Percentiles rank a stretch among this genome's conserved stretches.
Evolutionary conservation across 1,140 invertebrate species (phyloP).

Genomic region (Drosophila oshimai): DNA sequence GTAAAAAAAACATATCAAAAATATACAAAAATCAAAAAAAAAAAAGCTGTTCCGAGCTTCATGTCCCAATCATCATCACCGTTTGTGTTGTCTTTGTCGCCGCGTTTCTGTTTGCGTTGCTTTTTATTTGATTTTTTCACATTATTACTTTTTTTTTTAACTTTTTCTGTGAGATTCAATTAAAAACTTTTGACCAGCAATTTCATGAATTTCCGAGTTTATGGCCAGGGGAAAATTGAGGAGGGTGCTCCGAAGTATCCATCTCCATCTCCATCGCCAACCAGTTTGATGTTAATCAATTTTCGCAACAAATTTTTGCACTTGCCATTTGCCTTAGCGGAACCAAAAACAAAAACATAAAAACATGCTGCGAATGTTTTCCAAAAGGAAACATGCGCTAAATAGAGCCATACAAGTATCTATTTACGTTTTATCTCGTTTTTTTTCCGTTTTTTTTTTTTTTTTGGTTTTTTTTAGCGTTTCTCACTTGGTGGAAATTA

Average conservation of each 20-base stretch:
- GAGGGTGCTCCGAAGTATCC: background rate
- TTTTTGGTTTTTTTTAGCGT: constrained; percentile 19
- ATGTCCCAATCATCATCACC: constrained; percentile 46
- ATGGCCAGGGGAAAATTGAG: background rate
- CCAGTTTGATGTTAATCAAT: constrained; percentile 79
- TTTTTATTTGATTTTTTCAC: constrained; percentile 28
- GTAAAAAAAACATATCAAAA: background rate
- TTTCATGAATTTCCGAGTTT: constrained; percentile 52
- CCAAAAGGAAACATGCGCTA: constrained; percentile 38
- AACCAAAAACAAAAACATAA: constrained; percentile 10
- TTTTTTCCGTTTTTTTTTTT: constrained; percentile 32
- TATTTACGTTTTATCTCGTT: constrained; percentile 39
- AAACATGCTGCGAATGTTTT: constrained; percentile 50
- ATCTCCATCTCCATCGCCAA: constrained; percentile 21
- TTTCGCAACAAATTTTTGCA: constrained; percentile 79
- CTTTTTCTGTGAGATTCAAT: constrained; percentile 63
- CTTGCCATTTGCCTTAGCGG: constrained; percentile 60
- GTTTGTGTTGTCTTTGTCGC: constrained; percentile 50
- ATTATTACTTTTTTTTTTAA: constrained; percentile 17
- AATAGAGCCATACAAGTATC: constrained; percentile 27
- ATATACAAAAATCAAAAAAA: background rate
- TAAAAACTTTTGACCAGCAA: constrained; percentile 65
- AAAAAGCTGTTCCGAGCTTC: constrained; percentile 16
- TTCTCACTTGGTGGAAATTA: constrained; percentile 56
- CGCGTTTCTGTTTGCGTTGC: constrained; percentile 40